Base-by-base conservation (phyloP, 2,888 invertebrate genomes). In the Aricia artaxerxes region DNA sequence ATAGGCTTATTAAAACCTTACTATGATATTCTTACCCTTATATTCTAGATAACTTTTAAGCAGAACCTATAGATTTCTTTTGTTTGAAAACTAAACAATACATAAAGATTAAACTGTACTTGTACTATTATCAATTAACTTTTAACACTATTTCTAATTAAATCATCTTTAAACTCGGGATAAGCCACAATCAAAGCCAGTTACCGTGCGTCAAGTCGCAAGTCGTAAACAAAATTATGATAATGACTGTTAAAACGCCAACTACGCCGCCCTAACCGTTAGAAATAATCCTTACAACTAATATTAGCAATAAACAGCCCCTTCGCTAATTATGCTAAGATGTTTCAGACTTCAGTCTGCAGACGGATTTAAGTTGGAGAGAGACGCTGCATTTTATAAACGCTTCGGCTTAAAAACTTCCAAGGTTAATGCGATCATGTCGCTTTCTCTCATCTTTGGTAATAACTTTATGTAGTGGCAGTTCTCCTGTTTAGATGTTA, bases 301-400 rank as follows among this genome's bases (percentile, higher is more conserved):
- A 93, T 93, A 93, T 93, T 92, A 92, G 93, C 91, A 87, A 92
- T 93, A 91, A 93, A 92, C 92, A 92, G 86, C 90, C 92, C 92
- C 92, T 91, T 88, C 85, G 87, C 92, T 93, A 91, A 93, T 93
- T 93, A 93, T 93, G 93, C 93, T 92, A 92, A 93, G 92, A 91
- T 90, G 90, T 88, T 89, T 87, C 88, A 85, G 85, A 89, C 91
- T 91, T 87, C 88, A 85, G 85, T 90, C 91, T 91, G 91, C 88
- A 84, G 80, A 82, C 83, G 90, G 88, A 88, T 88, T 88, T 87
- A 80, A 84, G 85, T 86, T 88, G 24, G 61, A 79, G 78, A 40
- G 88, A 88, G 88, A 53, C 53, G 76, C 76, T 76, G 76, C 76
- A 82, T 79, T 82, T 82, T 82, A 82, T 82, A 80, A 78, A 78